phyloP scores from a whole-genome alignment of 2,888 invertebrate species.

The Elegia similella region DNA sequence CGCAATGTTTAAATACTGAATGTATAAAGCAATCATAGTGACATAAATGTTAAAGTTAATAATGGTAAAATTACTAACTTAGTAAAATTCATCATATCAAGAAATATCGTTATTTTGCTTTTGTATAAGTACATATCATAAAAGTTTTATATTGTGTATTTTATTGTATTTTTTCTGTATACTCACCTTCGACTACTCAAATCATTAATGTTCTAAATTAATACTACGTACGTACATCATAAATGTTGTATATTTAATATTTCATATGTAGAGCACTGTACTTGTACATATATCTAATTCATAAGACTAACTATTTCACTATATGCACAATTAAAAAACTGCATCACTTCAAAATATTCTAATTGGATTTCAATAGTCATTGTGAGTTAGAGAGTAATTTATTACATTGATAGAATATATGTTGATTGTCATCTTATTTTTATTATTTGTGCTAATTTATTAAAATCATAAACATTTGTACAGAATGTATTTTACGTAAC shows the following conservation, averaged over 20 bases:
- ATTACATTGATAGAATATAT: too few relatives aligned
- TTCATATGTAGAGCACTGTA: conserved; percentile 20
- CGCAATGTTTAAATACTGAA: too few relatives aligned
- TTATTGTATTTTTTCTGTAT: not conserved
- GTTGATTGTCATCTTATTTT: too few relatives aligned
- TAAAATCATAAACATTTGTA: too few relatives aligned
- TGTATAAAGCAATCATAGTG: too few relatives aligned
- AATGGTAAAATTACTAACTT: too few relatives aligned
- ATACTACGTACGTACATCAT: not conserved
- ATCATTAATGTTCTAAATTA: not conserved
- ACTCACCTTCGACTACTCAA: not conserved
- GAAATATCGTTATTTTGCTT: not conserved
- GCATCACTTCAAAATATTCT: not conserved
- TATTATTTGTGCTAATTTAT: too few relatives aligned
- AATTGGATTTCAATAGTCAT: not conserved
- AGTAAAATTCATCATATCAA: too few relatives aligned
- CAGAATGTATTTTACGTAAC: not conserved
- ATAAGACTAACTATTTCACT: conserved; percentile 3
- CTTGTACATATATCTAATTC: conserved; percentile 13
- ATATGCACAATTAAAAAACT: conserved; percentile 1
- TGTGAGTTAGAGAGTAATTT: not conserved
- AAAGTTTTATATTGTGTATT: not conserved
- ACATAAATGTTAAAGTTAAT: too few relatives aligned
- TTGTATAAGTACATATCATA: not conserved
- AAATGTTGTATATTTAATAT: conserved; percentile 9